Evolutionary conservation across 1,140 invertebrate genomes (phyloP).

Genomic region (Aphaenogaster rudis): DNA sequence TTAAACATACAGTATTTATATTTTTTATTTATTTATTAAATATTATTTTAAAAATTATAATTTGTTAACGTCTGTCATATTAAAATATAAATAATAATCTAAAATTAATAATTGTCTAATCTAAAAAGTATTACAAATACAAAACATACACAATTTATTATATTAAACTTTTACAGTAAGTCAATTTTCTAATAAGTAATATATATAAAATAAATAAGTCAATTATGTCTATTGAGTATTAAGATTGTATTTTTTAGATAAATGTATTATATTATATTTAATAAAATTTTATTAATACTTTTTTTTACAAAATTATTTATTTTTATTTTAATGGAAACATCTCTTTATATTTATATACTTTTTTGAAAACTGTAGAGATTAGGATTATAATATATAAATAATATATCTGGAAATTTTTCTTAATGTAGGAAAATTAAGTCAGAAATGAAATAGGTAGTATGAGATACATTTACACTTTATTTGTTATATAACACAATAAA

Average conservation of each 20-base stretch:
- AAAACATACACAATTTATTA: neutral
- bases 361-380: neutral
- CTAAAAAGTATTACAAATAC: neutral
- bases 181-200: neutral
- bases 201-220: neutral
- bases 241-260: neutral
- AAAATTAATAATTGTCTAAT: neutral
- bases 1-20: neutral
- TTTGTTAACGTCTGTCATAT: too few relatives aligned
- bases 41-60: conserved; percentile 1
- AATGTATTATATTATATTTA: neutral
- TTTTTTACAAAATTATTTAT: neutral
- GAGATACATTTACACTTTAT: neutral
- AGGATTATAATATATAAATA: neutral
- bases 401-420: too few relatives aligned
- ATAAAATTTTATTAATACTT: neutral
- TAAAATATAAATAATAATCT: conserved; percentile 7
- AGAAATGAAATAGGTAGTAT: neutral
- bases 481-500: neutral
- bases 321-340: neutral
- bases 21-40: neutral
- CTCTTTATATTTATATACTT: neutral
- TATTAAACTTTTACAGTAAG: neutral
- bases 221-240: neutral
- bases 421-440: neutral